Evolutionary conservation across 2,888 invertebrate species (phyloP), one percentile per base, ranked within the genome.

Genomic region (Arctia plantaginis): DNA sequence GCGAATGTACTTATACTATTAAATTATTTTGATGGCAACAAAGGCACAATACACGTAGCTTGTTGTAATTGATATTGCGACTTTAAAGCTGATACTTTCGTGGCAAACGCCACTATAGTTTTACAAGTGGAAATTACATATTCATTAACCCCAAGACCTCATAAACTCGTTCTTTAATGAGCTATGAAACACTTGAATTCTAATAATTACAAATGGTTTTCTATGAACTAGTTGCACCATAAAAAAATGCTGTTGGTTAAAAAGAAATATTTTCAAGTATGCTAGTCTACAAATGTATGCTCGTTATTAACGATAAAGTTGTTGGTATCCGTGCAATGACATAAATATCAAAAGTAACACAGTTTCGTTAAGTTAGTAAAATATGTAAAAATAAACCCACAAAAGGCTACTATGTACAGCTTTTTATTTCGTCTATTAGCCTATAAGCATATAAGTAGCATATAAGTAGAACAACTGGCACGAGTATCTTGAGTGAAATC

Each of bases 121-220:
- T 35, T 35, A 15, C 35, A 51, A 68, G 23, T 51, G 23, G 23
- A 10, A 68, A 51, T 8, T n/a, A 1, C 23, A 47, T 35, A n/a
- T 35, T 51, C 51, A 47, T 68, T 51, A 51, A 51, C 51, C 68
- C 44, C n/a, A 33, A 68, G 51, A 68, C 47, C 68, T n/a, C 33
- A 23, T 51, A 51, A 68, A 35, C 51, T 51, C 13, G 23, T 33
- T n/a, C 13, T 51, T 51, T 33, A 33, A 33, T 27, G 23, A 47
- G 20, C 39, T 15, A 41, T n/a, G 35, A 66, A 33, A 51, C 33
- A 68, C 23, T 0, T 51, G 33, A 33, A 33, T 30, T 66, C 41
- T 68, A 35, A 68, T 51, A 33, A 68, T n/a, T 4, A 10, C 2
- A 44, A 27, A 20, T 44, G 18, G 0, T 44, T 66, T 18, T 27